Conservation (phyloP, 1,140 invertebrate species). For the Zeugodacus cucurbitae region DNA sequence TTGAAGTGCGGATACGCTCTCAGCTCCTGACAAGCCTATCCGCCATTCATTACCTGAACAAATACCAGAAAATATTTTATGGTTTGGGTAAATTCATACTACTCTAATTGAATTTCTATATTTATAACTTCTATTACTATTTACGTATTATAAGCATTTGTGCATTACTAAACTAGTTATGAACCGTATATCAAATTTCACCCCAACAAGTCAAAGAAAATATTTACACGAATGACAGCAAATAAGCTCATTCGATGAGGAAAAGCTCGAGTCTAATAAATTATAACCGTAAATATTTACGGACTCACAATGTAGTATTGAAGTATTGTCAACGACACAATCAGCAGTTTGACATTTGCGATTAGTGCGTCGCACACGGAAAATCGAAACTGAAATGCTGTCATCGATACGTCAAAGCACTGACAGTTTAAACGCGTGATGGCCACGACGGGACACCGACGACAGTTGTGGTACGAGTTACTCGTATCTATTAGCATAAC, state of each 20-base stretch:
- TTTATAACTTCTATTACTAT: too few relatives aligned
- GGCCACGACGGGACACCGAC: background rate
- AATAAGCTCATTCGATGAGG: background rate
- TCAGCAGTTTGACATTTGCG: background rate
- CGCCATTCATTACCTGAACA: too few relatives aligned
- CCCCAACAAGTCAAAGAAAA: background rate
- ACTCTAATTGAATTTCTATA: too few relatives aligned
- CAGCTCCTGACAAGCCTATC: too few relatives aligned
- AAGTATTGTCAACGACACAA: background rate
- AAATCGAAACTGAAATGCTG: slow-evolving; percentile 24
- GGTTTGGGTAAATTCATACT: too few relatives aligned
- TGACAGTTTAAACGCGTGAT: background rate
- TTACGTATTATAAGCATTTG: too few relatives aligned
- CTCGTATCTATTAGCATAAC: too few relatives aligned
- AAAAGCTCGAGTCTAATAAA: background rate
- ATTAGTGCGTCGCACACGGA: background rate
- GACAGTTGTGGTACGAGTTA: too few relatives aligned
- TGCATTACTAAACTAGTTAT: too few relatives aligned
- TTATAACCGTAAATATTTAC: background rate
- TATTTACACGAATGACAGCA: background rate
- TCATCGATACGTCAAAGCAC: background rate
- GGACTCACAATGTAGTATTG: background rate
- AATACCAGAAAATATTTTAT: too few relatives aligned
- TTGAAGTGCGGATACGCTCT: too few relatives aligned
- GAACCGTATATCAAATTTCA: background rate